Conservation (phyloP, 2,888 invertebrate genomes). For the Perdita meconis region DNA sequence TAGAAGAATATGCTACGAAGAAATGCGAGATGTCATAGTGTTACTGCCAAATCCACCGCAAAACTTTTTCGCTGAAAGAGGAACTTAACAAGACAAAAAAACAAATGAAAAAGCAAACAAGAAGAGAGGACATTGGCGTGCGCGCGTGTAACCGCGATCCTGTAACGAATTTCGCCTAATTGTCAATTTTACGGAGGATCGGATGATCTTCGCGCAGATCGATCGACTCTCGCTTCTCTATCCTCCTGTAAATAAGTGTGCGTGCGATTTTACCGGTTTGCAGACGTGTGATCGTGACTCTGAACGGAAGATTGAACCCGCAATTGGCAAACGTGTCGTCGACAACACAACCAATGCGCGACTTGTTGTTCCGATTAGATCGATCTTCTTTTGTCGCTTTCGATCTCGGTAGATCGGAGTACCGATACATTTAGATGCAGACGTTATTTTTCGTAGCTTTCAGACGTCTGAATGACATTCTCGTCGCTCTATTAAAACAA, state of each 20-base stretch:
- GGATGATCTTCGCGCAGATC: slow-evolving; percentile 34
- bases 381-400: slow-evolving; percentile 25
- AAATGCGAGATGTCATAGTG: slow-evolving; percentile 14
- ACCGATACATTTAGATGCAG: background rate
- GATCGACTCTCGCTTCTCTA: slow-evolving; percentile 32
- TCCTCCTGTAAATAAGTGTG: slow-evolving; percentile 58
- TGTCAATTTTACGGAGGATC: slow-evolving; percentile 62
- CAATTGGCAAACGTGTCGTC: slow-evolving; percentile 30
- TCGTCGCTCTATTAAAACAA: slow-evolving; percentile 33
- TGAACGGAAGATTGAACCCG: slow-evolving; percentile 63
- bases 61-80: background rate
- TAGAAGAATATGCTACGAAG: background rate
- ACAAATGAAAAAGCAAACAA: too few relatives aligned
- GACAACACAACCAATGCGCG: slow-evolving; percentile 17
- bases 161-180: slow-evolving; percentile 50
- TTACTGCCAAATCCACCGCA: slow-evolving; percentile 42
- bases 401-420: slow-evolving; percentile 1
- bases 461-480: slow-evolving; percentile 28
- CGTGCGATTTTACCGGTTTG: slow-evolving; percentile 49
- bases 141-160: slow-evolving; percentile 11
- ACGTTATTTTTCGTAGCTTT: background rate
- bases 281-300: slow-evolving; percentile 28
- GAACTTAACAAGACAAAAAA: background rate
- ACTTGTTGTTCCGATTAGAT: slow-evolving; percentile 45
- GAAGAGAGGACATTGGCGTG: slow-evolving; percentile 20